phyloP scores from a whole-genome alignment of 2,113 vertebrate species.

The Peromyscus leucopus region DNA sequence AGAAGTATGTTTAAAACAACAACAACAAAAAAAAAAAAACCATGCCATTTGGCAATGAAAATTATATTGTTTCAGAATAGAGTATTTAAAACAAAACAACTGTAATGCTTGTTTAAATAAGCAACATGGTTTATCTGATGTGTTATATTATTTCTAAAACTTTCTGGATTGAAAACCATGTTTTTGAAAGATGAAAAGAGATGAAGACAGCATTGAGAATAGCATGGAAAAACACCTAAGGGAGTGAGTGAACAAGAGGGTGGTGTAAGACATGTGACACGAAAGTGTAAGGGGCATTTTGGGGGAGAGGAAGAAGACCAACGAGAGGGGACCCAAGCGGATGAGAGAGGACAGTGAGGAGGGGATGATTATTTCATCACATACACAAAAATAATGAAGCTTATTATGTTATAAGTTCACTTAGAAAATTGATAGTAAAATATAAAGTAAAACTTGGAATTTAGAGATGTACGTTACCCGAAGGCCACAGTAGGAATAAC shows the following conservation, averaged over 20 bases:
- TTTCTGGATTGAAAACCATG: not conserved
- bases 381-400: not conserved
- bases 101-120: not conserved
- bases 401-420: not conserved
- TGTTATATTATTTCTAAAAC: not conserved
- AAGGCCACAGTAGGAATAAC: not conserved
- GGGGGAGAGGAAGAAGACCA: not conserved
- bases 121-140: not conserved
- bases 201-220: not conserved
- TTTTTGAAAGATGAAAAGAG: not conserved
- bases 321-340: not conserved
- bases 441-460: not conserved
- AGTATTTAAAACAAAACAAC: not conserved
- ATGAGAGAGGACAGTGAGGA: not conserved
- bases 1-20: not conserved
- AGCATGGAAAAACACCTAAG: not conserved
- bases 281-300: not conserved
- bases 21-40: not conserved
- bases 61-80: not conserved
- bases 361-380: not conserved
- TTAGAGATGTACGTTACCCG: slow-evolving; percentile 9
- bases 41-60: not conserved
- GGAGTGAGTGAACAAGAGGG: not conserved
- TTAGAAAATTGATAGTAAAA: not conserved
- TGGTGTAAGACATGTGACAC: not conserved